These are phyloP conservation scores for Drosophila demipolita DNA, from an alignment of 2,888 invertebrate genomes.

Conservation along the genomic window DNA sequence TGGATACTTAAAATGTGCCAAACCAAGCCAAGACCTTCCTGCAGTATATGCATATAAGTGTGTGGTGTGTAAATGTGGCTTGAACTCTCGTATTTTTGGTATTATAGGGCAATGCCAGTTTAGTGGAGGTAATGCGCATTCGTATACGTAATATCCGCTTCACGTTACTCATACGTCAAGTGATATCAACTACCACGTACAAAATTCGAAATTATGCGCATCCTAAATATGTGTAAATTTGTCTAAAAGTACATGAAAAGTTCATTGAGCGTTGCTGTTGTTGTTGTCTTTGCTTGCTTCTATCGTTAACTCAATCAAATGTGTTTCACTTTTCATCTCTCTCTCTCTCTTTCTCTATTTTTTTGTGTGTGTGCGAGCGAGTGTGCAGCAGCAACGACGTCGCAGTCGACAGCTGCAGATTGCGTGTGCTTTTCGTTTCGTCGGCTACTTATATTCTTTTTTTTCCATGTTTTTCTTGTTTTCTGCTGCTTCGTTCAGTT, in stretches of 20 bases:
- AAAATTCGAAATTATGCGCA: slow-evolving; percentile 61
- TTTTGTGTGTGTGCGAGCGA: slow-evolving; percentile 6
- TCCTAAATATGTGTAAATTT: slow-evolving; percentile 49
- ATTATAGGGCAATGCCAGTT: slow-evolving; percentile 2
- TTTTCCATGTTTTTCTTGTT: slow-evolving; percentile 20
- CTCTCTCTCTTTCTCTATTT: slow-evolving; percentile 16
- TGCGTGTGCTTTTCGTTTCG: slow-evolving; percentile 63
- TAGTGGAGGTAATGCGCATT: neutral
- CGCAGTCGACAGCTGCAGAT: slow-evolving; percentile 54
- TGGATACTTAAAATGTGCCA: slow-evolving; percentile 66
- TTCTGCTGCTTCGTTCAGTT: slow-evolving; percentile 41
- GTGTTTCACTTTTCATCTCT: slow-evolving; percentile 52
- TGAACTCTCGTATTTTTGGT: slow-evolving; percentile 71
- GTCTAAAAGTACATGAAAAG: slow-evolving; percentile 45
- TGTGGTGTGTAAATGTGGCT: slow-evolving; percentile 7
- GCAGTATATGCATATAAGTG: neutral
- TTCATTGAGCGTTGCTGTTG: slow-evolving; percentile 61
- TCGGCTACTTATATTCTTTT: slow-evolving; percentile 42
- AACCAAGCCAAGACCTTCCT: slow-evolving; percentile 47
- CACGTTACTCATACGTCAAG: slow-evolving; percentile 65
- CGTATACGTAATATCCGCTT: slow-evolving; percentile 55
- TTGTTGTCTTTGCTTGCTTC: slow-evolving; percentile 27
- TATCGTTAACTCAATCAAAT: slow-evolving; percentile 69
- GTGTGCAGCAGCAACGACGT: slow-evolving; percentile 37
- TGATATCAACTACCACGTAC: slow-evolving; percentile 8